A percentile compares a stretch with the other conserved stretches of the same genome.
Evolutionary conservation across 2,888 invertebrate genomes (phyloP).

Genomic region (Hermaeophaga mercurialis): DNA sequence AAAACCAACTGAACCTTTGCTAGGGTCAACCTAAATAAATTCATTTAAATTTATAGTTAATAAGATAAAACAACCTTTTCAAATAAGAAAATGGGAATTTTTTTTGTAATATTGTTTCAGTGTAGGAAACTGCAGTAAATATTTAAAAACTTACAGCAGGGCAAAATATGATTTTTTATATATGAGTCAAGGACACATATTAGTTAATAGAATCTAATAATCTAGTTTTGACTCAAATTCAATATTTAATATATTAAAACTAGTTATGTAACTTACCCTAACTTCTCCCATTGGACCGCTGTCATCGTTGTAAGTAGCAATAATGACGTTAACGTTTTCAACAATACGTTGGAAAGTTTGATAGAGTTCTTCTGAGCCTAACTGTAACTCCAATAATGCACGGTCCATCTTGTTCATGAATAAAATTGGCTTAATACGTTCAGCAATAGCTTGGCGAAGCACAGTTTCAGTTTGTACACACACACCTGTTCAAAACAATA

Average conservation of each 20-base stretch:
- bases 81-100: no score
- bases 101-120: slow-evolving; percentile 43
- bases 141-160: slow-evolving; percentile 45
- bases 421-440: slow-evolving; percentile 98
- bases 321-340: slow-evolving; percentile 99
- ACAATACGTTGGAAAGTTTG: slow-evolving; percentile 99
- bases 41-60: no score
- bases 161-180: slow-evolving; percentile 50
- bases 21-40: slow-evolving; percentile 83
- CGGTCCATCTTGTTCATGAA: slow-evolving; percentile 99
- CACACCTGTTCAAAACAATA: slow-evolving; percentile 72
- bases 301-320: slow-evolving; percentile 98
- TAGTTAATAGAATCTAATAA: slow-evolving; percentile 24
- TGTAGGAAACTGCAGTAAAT: slow-evolving; percentile 49
- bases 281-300: slow-evolving; percentile 99
- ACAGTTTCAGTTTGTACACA: slow-evolving; percentile 99
- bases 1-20: slow-evolving; percentile 98
- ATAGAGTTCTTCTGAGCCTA: slow-evolving; percentile 95
- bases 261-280: slow-evolving; percentile 73
- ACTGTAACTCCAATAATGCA: slow-evolving; percentile 94
- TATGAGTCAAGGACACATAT: slow-evolving; percentile 41
- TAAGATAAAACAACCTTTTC: no score
- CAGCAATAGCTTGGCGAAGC: slow-evolving; percentile 98
- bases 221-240: slow-evolving; percentile 17
- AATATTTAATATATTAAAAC: background rate